Percentiles rank a stretch among this genome's conserved stretches.
Conservation (phyloP, 2,797 vertebrate genomes). For the Phataginus tetradactyla region DNA sequence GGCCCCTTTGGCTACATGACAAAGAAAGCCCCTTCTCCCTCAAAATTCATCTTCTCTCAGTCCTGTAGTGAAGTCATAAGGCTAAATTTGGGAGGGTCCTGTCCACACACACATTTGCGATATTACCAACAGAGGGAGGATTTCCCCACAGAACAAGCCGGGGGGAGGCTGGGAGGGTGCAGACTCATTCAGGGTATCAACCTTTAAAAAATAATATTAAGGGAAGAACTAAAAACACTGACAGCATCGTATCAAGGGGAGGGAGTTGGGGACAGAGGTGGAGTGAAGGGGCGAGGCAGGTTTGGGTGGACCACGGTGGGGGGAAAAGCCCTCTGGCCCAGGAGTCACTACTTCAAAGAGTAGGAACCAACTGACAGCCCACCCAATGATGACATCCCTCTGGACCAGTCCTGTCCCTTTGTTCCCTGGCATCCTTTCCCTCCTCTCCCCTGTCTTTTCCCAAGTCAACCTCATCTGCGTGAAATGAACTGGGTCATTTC, state of each 20-base stretch:
- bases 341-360: background rate
- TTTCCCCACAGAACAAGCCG: slow-evolving; percentile 61
- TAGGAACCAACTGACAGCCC: background rate
- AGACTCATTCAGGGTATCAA: slow-evolving; percentile 77
- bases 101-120: slow-evolving; percentile 62
- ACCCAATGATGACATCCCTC: background rate
- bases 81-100: slow-evolving; percentile 76
- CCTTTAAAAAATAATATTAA: slow-evolving; percentile 79
- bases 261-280: background rate
- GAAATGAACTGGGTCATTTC: slow-evolving; percentile 24
- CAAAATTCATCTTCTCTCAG: slow-evolving; percentile 67
- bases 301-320: background rate
- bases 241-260: background rate
- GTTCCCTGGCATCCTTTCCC: background rate
- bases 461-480: background rate
- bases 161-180: slow-evolving; percentile 74
- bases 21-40: slow-evolving; percentile 66
- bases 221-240: slow-evolving; percentile 74
- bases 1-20: slow-evolving; percentile 76
- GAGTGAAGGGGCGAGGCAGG: background rate
- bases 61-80: slow-evolving; percentile 69
- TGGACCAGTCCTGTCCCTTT: background rate
- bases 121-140: slow-evolving; percentile 69
- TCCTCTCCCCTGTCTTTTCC: background rate
- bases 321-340: background rate